phyloP scores from a whole-genome alignment of 2,113 vertebrate species.

The Sinocyclocheilus grahami region DNA sequence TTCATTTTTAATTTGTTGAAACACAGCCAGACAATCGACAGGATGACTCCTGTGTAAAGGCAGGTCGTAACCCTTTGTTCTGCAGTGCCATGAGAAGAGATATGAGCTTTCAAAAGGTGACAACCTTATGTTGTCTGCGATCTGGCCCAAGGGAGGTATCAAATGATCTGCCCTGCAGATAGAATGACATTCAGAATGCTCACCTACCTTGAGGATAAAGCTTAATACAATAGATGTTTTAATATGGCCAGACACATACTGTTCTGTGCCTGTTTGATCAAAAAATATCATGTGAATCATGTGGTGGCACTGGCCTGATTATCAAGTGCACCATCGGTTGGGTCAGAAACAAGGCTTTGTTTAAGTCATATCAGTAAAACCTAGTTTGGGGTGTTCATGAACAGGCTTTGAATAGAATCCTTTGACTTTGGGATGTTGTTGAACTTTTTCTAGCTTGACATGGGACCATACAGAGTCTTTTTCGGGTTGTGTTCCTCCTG shows the following conservation, averaged over 20 bases:
- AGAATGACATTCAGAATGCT: neutral
- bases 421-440: neutral
- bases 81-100: neutral
- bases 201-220: conserved; percentile 37
- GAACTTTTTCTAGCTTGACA: neutral
- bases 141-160: conserved; percentile 11
- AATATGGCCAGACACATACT: conserved; percentile 30
- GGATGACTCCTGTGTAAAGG: neutral
- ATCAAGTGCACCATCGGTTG: neutral
- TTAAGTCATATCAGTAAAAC: neutral
- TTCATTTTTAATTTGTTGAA: conserved; percentile 33
- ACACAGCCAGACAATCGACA: conserved; percentile 18
- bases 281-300: conserved; percentile 19
- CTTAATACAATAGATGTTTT: conserved; percentile 34
- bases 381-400: no score
- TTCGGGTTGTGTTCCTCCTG: neutral
- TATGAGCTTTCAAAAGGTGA: conserved; percentile 21
- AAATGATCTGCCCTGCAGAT: conserved; percentile 36
- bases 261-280: conserved; percentile 7
- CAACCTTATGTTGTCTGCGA: conserved; percentile 5
- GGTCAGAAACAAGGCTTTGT: neutral
- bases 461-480: neutral
- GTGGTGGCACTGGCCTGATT: conserved; percentile 14
- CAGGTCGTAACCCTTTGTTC: neutral
- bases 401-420: neutral